Conservation (phyloP, 2,888 invertebrate species). For the Malthinus seriepunctatus region DNA sequence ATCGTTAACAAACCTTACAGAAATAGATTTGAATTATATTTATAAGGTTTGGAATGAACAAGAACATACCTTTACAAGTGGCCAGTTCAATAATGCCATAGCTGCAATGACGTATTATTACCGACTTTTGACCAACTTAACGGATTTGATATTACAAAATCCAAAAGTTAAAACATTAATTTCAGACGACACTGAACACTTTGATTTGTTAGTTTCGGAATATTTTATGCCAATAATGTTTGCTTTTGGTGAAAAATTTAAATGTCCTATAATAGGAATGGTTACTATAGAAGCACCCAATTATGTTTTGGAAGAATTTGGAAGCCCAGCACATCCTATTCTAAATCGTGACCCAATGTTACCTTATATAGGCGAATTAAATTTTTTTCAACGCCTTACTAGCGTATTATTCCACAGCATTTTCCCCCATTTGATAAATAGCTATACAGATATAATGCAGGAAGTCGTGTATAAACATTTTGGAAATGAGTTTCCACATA, state of each 20-base stretch:
- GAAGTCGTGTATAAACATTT: slow-evolving; percentile 37
- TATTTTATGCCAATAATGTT: slow-evolving; percentile 39
- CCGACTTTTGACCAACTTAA: too few relatives aligned
- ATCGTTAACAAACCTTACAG: slow-evolving; percentile 48
- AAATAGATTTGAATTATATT: slow-evolving; percentile 48
- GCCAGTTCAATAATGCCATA: too few relatives aligned
- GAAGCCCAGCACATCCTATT: slow-evolving; percentile 47
- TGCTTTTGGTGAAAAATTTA: slow-evolving; percentile 44
- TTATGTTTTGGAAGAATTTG: slow-evolving; percentile 41
- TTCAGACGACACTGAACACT: slow-evolving; percentile 39
- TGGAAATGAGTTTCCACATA: slow-evolving; percentile 40
- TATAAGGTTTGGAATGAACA: slow-evolving; percentile 36
- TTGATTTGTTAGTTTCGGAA: slow-evolving; percentile 48
- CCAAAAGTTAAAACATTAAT: slow-evolving; percentile 44
- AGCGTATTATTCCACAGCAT: not conserved
- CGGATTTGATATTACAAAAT: slow-evolving; percentile 20
- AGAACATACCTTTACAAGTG: too few relatives aligned
- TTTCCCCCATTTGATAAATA: not conserved
- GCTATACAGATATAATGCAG: not conserved
- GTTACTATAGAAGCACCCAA: slow-evolving; percentile 33
- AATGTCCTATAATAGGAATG: slow-evolving; percentile 47
- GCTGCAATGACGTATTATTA: too few relatives aligned
- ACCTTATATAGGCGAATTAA: slow-evolving; percentile 35
- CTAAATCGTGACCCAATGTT: slow-evolving; percentile 44
- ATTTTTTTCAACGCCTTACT: slow-evolving; percentile 41